Evolutionary conservation across 2,888 invertebrate genomes (phyloP), one percentile per base, ranked within the genome.

Genomic region (Acleris emargana): DNA sequence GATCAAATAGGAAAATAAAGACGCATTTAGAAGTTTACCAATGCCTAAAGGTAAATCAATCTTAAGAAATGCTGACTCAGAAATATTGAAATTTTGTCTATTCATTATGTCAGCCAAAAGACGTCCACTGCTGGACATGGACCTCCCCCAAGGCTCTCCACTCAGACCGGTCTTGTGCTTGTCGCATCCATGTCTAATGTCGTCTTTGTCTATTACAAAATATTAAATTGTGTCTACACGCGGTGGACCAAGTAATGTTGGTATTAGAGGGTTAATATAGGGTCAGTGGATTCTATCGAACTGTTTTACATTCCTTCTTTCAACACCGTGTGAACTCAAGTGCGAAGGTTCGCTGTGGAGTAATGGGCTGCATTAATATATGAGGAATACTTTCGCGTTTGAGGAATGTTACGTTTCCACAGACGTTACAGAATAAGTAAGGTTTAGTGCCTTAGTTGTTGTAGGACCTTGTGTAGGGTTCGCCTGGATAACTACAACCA

Each of bases 231-330:
- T 45, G 38, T n/a, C 43, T 43, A 3, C 2, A n/a, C n/a, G 16
- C 45, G 17, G 45, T 45, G 6, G 45, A 45, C 45, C 16, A 16
- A 45, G 17, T 45, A n/a, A 6, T 3, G 17, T 45, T 45, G n/a
- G 43, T n/a, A 45, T 45, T 16, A 45, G 45, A 45, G 45, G 45
- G 42, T 62, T 13, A 52, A 18, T 58, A 64, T 49, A 42, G 47
- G 64, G 53, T 54, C 42, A 59, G 32, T 11, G 22, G 52, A 59
- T 64, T 49, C 50, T 50, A 59, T 54, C 49, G 32, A 55, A 22
- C 22, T 52, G 17, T 57, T 61, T 66, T 66, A 60, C 66, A 66
- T 66, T 66, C 32, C 55, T 64, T 50, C 55, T 64, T 64, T 57
- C 66, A 57, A 57, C 60, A 61, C 47, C 11, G 32, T 32, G 60